Evolutionary conservation across 2,797 vertebrate genomes (phyloP).

Genomic region (Eulemur mongoz): DNA sequence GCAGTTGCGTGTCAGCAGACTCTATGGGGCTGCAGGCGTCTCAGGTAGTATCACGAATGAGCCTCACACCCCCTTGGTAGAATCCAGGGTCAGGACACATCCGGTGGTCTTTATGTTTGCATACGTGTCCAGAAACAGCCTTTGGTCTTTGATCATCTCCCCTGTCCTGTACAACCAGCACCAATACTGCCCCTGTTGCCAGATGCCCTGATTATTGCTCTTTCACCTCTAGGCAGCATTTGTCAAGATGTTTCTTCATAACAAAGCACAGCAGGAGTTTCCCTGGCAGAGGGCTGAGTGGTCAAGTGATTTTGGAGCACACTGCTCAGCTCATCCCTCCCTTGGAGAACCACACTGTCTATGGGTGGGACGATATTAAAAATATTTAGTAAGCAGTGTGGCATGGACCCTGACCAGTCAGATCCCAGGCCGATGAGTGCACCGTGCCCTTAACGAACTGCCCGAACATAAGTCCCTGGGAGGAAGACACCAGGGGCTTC

Average conservation of each 20-base stretch:
- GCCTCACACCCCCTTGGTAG: neutral
- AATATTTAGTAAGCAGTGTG: neutral
- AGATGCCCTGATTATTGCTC: accelerated
- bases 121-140: neutral
- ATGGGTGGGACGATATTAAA: accelerated
- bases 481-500: neutral
- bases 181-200: neutral
- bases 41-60: accelerated
- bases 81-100: neutral
- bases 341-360: neutral
- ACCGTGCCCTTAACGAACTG: accelerated
- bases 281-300: neutral
- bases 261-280: neutral
- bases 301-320: neutral
- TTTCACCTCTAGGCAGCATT: neutral
- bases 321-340: neutral
- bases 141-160: neutral
- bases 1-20: neutral
- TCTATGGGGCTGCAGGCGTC: neutral
- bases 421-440: neutral
- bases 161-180: neutral
- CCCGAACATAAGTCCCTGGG: neutral
- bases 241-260: neutral
- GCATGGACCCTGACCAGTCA: neutral
- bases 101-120: neutral